phyloP scores from a whole-genome alignment of 2,888 invertebrate genomes.

The Pediacus dermestoides region DNA sequence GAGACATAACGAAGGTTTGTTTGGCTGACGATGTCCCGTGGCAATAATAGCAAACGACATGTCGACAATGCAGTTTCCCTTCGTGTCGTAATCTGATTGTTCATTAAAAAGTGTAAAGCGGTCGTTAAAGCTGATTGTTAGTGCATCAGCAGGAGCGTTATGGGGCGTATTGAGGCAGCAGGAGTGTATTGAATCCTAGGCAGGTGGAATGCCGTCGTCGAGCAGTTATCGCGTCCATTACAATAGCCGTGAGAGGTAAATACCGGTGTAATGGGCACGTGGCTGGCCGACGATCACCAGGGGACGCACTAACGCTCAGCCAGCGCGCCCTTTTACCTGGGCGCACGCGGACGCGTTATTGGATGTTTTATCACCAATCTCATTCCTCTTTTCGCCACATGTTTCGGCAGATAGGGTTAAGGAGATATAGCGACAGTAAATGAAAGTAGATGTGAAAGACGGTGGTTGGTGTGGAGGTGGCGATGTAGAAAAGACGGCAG shows the following conservation, averaged over 20 bases:
- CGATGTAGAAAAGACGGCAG: too few species aligned
- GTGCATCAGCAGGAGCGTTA: slow-evolving; percentile 20
- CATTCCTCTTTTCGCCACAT: slow-evolving; percentile 38
- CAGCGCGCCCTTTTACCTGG: slow-evolving; percentile 31
- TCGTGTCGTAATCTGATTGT: slow-evolving; percentile 34
- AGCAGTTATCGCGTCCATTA: slow-evolving; percentile 42
- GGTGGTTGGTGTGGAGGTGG: too few species aligned
- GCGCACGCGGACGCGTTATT: slow-evolving; percentile 32
- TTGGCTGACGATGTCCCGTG: too few species aligned
- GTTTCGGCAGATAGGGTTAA: slow-evolving; percentile 35
- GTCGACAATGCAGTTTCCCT: slow-evolving; percentile 28
- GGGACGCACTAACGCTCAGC: slow-evolving; percentile 36
- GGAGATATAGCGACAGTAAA: slow-evolving; percentile 41
- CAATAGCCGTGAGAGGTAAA: slow-evolving; percentile 42
- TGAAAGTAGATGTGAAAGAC: slow-evolving; percentile 43
- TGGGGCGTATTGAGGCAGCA: neutral
- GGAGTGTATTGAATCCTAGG: slow-evolving; percentile 5
- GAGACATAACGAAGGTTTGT: too few species aligned
- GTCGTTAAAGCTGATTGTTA: slow-evolving; percentile 37
- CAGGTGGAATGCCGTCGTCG: slow-evolving; percentile 22
- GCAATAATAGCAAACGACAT: slow-evolving; percentile 29
- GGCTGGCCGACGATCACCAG: slow-evolving; percentile 42
- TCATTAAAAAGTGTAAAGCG: slow-evolving; percentile 38
- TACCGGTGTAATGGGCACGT: slow-evolving; percentile 46
- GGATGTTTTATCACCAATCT: slow-evolving; percentile 41